A percentile compares a stretch with the other conserved stretches of the same genome.
These are phyloP conservation scores for Tetragnatha montana DNA, from an alignment of 2,888 invertebrate genomes.

Conservation along the genomic window DNA sequence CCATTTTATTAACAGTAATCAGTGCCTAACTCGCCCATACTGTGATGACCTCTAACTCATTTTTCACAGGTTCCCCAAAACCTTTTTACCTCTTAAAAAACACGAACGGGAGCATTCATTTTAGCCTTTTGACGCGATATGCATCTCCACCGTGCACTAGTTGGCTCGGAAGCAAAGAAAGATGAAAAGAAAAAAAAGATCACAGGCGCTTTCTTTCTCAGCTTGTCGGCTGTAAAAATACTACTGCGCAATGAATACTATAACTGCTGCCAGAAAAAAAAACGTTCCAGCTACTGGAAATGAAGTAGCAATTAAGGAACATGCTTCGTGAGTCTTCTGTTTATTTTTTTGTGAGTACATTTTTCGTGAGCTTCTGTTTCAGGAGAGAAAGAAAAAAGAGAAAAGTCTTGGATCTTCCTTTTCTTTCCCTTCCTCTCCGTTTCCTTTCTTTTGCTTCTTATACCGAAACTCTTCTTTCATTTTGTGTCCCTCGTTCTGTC, in stretches of 20 bases:
- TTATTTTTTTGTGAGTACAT: neutral
- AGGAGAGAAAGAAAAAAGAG: neutral
- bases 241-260: conserved; percentile 8
- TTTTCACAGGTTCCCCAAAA: neutral
- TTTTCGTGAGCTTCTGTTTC: neutral
- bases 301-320: conserved; percentile 36
- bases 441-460: neutral
- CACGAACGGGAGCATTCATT: neutral
- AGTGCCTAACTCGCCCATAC: no score
- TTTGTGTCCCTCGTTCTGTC: neutral
- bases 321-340: neutral
- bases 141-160: neutral
- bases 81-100: neutral
- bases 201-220: neutral
- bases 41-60: no score
- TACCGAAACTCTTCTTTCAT: neutral
- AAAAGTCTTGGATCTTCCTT: neutral
- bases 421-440: neutral
- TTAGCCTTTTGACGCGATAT: neutral
- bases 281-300: conserved; percentile 27
- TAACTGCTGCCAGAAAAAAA: neutral
- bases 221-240: conserved; percentile 4
- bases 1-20: no score
- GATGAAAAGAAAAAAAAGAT: neutral
- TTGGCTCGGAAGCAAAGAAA: neutral